phyloP scores from a whole-genome alignment of 2,888 invertebrate species.

The Andrena marginata region DNA sequence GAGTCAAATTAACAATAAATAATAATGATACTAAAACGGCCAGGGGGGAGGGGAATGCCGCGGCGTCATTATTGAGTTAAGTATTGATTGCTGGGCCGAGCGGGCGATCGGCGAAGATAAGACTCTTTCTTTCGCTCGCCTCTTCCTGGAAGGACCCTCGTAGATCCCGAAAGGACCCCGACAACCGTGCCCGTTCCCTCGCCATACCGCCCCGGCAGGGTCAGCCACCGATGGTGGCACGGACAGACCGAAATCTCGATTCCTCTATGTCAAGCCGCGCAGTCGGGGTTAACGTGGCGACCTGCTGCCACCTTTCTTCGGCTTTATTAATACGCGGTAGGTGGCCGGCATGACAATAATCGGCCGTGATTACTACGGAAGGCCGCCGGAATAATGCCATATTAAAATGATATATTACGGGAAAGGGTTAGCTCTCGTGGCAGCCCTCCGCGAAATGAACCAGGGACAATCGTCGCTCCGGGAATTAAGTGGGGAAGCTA shows the following conservation, averaged over 20 bases:
- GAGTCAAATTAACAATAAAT: slow-evolving; percentile 78
- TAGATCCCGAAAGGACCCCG: slow-evolving; percentile 46
- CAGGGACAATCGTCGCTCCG: slow-evolving; percentile 9
- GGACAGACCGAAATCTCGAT: slow-evolving; percentile 72
- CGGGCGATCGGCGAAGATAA: slow-evolving; percentile 74
- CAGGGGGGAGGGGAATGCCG: slow-evolving; percentile 58
- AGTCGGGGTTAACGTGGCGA: slow-evolving; percentile 72
- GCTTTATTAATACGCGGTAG: slow-evolving; percentile 80
- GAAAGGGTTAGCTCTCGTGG: slow-evolving; percentile 28
- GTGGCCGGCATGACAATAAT: slow-evolving; percentile 75
- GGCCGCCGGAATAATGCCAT: slow-evolving; percentile 68
- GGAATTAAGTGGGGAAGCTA: slow-evolving; percentile 16
- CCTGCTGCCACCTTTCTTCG: slow-evolving; percentile 75
- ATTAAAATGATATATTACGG: slow-evolving; percentile 67
- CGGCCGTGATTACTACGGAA: slow-evolving; percentile 70
- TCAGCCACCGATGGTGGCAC: slow-evolving; percentile 66
- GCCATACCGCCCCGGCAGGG: slow-evolving; percentile 28
- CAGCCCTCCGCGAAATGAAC: slow-evolving; percentile 31
- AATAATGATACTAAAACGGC: slow-evolving; percentile 79
- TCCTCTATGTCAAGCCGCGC: slow-evolving; percentile 69
- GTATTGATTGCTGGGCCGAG: slow-evolving; percentile 75
- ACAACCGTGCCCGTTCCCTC: slow-evolving; percentile 35
- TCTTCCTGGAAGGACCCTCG: slow-evolving; percentile 73
- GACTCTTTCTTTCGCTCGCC: slow-evolving; percentile 56
- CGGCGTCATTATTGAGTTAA: slow-evolving; percentile 78